Conservation (phyloP, 2,113 vertebrate genomes). For the Bos javanicus region DNA sequence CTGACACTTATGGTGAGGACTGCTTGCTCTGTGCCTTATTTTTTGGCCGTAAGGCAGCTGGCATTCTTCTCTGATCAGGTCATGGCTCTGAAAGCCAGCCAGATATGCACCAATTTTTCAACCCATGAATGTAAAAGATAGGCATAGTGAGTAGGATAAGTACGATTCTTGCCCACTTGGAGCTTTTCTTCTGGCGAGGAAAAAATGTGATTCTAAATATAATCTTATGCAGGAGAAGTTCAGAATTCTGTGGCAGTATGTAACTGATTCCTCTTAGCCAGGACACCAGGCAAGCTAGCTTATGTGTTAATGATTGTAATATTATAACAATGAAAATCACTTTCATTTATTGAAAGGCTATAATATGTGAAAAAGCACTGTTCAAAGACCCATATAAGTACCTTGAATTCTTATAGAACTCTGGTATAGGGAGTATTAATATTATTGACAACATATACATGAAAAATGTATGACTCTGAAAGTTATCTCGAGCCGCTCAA, state of each 20-base stretch:
- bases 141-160: background rate
- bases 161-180: background rate
- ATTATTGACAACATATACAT: background rate
- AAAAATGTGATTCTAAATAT: background rate
- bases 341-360: background rate
- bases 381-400: background rate
- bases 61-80: background rate
- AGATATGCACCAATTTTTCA: background rate
- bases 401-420: background rate
- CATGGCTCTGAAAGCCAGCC: background rate
- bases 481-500: background rate
- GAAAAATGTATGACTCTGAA: background rate
- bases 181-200: background rate
- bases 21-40: background rate
- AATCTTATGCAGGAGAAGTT: background rate
- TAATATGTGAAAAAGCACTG: background rate
- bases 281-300: background rate
- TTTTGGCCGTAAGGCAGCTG: background rate
- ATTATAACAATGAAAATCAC: background rate
- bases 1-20: rapidly evolving
- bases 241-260: background rate
- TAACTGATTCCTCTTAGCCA: background rate
- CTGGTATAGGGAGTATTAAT: background rate
- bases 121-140: background rate
- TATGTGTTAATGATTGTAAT: background rate